Evolutionary conservation across 1,140 invertebrate species (phyloP).

Genomic region (Ceratina japonica): DNA sequence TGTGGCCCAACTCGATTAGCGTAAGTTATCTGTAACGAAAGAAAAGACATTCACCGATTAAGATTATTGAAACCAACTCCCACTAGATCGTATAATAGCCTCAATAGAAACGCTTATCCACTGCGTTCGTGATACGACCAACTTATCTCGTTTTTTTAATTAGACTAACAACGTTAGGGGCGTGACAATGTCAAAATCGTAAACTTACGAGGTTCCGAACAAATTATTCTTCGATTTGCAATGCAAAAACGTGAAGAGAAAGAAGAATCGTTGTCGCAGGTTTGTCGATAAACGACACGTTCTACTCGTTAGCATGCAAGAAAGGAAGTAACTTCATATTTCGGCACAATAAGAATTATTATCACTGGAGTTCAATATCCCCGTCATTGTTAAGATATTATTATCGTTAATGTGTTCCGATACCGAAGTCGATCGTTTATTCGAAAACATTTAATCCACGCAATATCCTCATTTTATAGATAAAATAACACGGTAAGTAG

Average conservation of each 20-base stretch:
- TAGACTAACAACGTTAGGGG: neutral
- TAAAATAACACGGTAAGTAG: neutral
- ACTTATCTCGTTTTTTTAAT: neutral
- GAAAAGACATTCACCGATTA: neutral
- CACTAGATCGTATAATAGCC: no score
- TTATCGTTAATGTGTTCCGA: neutral
- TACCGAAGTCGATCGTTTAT: neutral
- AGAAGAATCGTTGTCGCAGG: no score
- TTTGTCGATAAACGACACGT: neutral
- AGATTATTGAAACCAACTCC: neutral
- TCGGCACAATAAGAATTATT: neutral
- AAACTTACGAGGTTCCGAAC: no score
- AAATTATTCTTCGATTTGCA: slow-evolving; percentile 2
- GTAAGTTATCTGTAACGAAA: slow-evolving; percentile 27
- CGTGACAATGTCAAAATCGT: no score
- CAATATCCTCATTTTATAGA: neutral
- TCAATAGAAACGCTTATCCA: neutral
- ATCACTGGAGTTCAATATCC: neutral
- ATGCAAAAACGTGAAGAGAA: neutral
- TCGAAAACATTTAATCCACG: no score
- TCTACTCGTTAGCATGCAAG: neutral
- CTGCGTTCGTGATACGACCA: neutral
- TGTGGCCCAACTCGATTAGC: neutral
- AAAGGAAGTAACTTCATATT: neutral
- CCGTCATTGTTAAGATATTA: neutral